Evolutionary conservation across 2,888 invertebrate genomes (phyloP).

Genomic region (Drosophila neonasuta): DNA sequence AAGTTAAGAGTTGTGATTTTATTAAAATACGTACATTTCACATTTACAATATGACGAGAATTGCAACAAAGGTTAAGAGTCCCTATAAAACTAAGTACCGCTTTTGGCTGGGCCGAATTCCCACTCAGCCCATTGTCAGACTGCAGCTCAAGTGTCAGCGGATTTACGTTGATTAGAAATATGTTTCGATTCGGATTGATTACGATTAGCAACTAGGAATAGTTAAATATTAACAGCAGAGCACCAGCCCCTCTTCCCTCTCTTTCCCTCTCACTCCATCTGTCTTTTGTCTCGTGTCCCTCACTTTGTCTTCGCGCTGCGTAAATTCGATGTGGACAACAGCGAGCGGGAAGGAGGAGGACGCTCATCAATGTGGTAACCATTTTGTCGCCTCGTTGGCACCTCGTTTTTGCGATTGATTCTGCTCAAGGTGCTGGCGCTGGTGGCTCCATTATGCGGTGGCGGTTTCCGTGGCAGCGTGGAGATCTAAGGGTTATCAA

Average conservation of each 20-base stretch:
- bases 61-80: conserved; percentile 72
- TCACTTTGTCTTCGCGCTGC: conserved; percentile 67
- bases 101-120: conserved; percentile 12
- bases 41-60: conserved; percentile 75
- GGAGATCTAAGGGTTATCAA: conserved; percentile 61
- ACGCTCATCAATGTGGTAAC: conserved; percentile 78
- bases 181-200: conserved; percentile 52
- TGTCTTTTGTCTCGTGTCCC: background rate
- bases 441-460: conserved; percentile 67
- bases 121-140: conserved; percentile 21
- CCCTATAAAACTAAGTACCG: conserved; percentile 34
- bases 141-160: conserved; percentile 24
- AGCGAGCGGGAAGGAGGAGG: conserved; percentile 77
- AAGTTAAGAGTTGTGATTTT: conserved; percentile 68
- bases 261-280: background rate
- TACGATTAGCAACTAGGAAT: conserved; percentile 53
- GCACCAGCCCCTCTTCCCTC: conserved; percentile 33
- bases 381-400: conserved; percentile 62
- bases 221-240: conserved; percentile 57
- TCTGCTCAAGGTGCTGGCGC: conserved; percentile 75
- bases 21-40: conserved; percentile 69
- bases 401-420: conserved; percentile 73
- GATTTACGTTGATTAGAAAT: conserved; percentile 52
- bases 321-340: conserved; percentile 78
- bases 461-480: conserved; percentile 80